Evolutionary conservation across 2,113 vertebrate species (phyloP).

Genomic region (Lepisosteus oculatus): DNA sequence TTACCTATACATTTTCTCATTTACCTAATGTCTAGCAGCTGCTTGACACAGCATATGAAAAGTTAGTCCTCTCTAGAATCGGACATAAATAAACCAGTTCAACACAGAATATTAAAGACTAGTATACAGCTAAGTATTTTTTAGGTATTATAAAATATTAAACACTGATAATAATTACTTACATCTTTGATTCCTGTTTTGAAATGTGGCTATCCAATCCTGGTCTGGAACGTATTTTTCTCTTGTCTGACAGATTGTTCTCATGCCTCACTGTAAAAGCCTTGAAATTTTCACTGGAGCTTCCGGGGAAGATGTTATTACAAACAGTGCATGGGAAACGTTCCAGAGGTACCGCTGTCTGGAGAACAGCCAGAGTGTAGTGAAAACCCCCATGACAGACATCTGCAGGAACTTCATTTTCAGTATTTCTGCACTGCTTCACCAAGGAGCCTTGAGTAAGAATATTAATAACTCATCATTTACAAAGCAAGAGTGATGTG

Average conservation of each 20-base stretch:
- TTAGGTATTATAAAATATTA: not conserved
- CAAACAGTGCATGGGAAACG: conserved; percentile 81
- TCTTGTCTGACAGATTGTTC: conserved; percentile 73
- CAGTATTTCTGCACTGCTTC: conserved; percentile 88
- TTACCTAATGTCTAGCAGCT: no score
- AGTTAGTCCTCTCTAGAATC: no score
- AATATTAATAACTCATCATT: not conserved
- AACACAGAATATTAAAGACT: no score
- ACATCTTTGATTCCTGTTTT: not conserved
- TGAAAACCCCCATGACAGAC: conserved; percentile 88
- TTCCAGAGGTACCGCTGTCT: conserved; percentile 92
- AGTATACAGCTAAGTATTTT: not conserved
- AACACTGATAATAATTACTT: not conserved
- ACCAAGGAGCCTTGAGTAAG: conserved; percentile 82
- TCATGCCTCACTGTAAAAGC: conserved; percentile 93
- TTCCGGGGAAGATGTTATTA: conserved; percentile 71
- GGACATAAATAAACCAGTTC: no score
- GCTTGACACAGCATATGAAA: no score
- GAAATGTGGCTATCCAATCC: not conserved
- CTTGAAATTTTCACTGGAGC: conserved; percentile 88
- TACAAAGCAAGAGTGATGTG: not conserved
- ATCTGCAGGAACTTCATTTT: conserved; percentile 92
- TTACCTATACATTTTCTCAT: no score
- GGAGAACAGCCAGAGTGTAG: conserved; percentile 88
- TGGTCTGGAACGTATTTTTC: not conserved